Conservation (phyloP, 1,140 invertebrate genomes). For the Uloborus diversus region DNA sequence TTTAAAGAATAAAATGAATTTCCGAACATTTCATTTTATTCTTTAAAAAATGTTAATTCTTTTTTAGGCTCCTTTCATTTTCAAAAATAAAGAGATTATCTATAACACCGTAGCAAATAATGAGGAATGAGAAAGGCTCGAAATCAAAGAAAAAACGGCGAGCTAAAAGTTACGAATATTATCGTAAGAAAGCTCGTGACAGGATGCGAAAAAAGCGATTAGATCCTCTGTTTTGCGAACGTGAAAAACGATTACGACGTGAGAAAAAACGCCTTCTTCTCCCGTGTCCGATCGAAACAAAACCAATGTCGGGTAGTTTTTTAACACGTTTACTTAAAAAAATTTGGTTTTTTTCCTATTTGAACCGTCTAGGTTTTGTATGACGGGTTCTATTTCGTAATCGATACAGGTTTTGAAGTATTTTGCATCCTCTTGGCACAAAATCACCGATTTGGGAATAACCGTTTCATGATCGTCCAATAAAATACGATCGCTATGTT, state of each 20-base stretch:
- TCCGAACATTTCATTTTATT: neutral
- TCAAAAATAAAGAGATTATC: too few species aligned
- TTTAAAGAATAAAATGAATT: neutral
- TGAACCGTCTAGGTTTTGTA: neutral
- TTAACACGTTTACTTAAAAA: neutral
- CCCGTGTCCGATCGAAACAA: neutral
- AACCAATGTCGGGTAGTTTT: too few species aligned
- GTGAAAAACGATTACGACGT: too few species aligned
- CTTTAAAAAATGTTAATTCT: neutral
- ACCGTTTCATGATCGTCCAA: neutral
- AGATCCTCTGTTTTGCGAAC: too few species aligned
- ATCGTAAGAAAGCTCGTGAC: too few species aligned
- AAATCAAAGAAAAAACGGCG: too few species aligned
- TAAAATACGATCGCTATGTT: neutral
- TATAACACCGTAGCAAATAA: too few species aligned
- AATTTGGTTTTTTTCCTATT: neutral
- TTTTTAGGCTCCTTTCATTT: neutral
- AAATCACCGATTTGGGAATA: neutral
- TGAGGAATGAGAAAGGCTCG: too few species aligned
- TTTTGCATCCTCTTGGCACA: neutral
- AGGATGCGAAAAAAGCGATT: too few species aligned
- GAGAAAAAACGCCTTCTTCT: neutral
- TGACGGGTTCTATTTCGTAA: neutral
- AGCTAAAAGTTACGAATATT: too few species aligned
- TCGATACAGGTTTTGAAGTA: conserved; percentile 13